These are phyloP conservation scores for Apis florea DNA, from an alignment of 1,140 invertebrate species.

Conservation along the genomic window DNA sequence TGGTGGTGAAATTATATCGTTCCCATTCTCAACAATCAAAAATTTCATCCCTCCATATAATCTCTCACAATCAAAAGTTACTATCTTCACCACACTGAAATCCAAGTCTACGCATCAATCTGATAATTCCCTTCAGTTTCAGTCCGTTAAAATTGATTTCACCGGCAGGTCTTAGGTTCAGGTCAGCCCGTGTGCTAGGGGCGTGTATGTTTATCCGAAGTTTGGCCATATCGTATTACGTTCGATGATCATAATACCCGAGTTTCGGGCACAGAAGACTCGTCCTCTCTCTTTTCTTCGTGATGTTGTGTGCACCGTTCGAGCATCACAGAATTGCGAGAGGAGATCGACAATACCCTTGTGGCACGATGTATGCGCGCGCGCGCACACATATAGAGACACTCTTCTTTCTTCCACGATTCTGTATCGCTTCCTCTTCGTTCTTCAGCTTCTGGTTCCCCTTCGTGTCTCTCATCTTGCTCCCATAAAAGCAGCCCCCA, in stretches of 20 bases:
- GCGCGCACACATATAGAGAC: neutral
- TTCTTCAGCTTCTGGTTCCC: neutral
- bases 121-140: slow-evolving; percentile 28
- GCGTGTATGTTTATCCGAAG: slow-evolving; percentile 52
- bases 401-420: slow-evolving; percentile 31
- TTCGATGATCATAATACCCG: slow-evolving; percentile 55
- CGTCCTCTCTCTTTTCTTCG: neutral
- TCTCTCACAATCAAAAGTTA: neutral
- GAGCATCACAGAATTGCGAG: slow-evolving; percentile 34
- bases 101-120: neutral
- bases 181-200: neutral
- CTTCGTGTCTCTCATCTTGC: neutral
- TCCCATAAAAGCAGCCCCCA: slow-evolving; percentile 49
- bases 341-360: slow-evolving; percentile 46
- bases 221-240: slow-evolving; percentile 47
- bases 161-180: neutral
- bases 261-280: slow-evolving; percentile 27
- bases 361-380: slow-evolving; percentile 40
- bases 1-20: too few relatives aligned
- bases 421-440: neutral
- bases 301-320: slow-evolving; percentile 17
- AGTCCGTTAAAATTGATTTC: slow-evolving; percentile 35
- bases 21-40: neutral
- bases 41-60: too few relatives aligned
- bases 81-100: too few relatives aligned